Conservation (phyloP, 2,113 vertebrate species). For the Sinosuthora webbiana region DNA sequence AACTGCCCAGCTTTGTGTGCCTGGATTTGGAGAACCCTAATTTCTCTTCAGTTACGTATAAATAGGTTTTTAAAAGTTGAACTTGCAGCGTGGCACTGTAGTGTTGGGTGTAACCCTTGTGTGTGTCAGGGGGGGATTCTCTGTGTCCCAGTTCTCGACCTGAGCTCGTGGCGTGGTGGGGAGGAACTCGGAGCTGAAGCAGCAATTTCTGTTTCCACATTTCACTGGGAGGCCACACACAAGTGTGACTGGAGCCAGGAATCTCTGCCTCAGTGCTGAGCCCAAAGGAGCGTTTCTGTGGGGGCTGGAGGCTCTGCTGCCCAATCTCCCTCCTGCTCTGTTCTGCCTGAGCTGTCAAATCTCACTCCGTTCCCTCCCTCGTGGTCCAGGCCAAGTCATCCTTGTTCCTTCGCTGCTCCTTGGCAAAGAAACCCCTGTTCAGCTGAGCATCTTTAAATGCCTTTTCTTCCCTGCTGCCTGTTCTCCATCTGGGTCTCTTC, state of each 20-base stretch:
- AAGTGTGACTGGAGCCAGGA: background rate
- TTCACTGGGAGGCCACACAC: background rate
- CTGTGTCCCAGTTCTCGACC: fast-evolving
- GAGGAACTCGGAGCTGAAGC: background rate
- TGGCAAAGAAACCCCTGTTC: background rate
- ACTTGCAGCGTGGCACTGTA: fast-evolving
- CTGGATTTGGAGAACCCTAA: background rate
- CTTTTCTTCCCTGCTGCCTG: background rate
- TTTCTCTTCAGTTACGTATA: background rate
- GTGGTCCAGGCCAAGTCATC: background rate
- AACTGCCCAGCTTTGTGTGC: background rate
- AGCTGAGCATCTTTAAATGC: background rate
- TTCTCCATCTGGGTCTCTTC: background rate
- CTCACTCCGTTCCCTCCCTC: background rate
- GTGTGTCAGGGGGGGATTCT: background rate
- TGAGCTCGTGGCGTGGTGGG: fast-evolving
- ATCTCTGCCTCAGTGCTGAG: background rate
- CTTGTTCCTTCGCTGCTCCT: background rate
- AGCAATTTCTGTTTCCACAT: background rate
- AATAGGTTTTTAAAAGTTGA: background rate
- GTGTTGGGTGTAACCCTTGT: fast-evolving
- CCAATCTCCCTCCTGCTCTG: background rate
- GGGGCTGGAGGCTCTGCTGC: background rate
- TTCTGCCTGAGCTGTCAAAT: background rate
- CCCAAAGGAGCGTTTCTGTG: background rate